Evolutionary conservation across 1,140 invertebrate species (phyloP).

Genomic region (Prorops nasuta): DNA sequence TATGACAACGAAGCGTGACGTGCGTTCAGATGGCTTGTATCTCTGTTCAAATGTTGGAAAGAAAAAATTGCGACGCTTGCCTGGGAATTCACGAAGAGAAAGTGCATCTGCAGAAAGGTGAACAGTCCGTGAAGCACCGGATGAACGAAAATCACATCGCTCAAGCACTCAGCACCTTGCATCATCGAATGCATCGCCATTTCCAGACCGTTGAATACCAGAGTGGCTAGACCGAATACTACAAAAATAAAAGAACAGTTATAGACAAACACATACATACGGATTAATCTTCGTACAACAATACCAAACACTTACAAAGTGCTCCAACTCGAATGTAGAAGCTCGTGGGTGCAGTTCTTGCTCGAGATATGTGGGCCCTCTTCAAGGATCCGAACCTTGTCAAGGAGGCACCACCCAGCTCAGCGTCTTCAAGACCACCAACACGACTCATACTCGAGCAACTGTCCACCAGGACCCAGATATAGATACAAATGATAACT

Average conservation of each 20-base stretch:
- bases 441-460: conserved; percentile 50
- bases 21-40: too few relatives aligned
- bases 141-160: conserved; percentile 62
- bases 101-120: conserved; percentile 71
- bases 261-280: too few relatives aligned
- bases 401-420: conserved; percentile 52
- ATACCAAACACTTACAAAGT: conserved; percentile 64
- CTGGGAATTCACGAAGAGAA: conserved; percentile 70
- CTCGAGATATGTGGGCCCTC: conserved; percentile 59
- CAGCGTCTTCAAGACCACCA: conserved; percentile 45
- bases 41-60: too few relatives aligned
- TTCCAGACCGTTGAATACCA: conserved; percentile 67
- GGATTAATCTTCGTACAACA: too few relatives aligned
- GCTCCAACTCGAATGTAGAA: conserved; percentile 69
- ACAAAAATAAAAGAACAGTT: conserved; percentile 20
- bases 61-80: too few relatives aligned
- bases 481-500: conserved; percentile 67
- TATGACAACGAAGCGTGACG: too few relatives aligned
- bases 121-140: conserved; percentile 69
- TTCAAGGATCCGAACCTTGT: conserved; percentile 61
- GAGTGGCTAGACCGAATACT: conserved; percentile 68
- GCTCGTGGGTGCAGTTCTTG: conserved; percentile 60
- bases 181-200: conserved; percentile 66
- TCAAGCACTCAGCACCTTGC: conserved; percentile 58
- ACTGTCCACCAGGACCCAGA: conserved; percentile 63